Evolutionary conservation across 1,140 invertebrate species (phyloP), one percentile per base, ranked within the genome.

Genomic region (Octopus bimaculoides): DNA sequence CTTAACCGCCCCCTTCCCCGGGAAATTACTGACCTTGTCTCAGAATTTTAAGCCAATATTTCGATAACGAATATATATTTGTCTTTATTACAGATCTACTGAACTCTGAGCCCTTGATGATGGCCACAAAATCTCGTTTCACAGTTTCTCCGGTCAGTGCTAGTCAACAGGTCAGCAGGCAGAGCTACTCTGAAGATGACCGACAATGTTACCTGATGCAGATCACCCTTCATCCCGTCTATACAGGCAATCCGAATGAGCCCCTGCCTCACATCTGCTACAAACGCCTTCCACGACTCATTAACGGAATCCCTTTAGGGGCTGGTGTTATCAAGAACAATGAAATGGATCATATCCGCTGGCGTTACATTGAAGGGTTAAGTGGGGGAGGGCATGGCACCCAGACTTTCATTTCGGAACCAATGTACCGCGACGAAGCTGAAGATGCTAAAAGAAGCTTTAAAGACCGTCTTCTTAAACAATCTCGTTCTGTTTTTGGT

Each of bases 241-340:
- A 86, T 75, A 82, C 84, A 66, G 84, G 85, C 74, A 82, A 80
- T 5, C 81, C 83, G 66, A 83, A 85, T 66, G 82, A 81, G 4
- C 81, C 83, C 69, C 82, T 88, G 52, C 84, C 87, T 5, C 79
- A 82, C 10, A 80, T 82, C 5, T 83, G 81, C 77, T 83, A 82
- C 66, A 84, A 86, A 71, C 84, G 84, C 69, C 82, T 88, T 1
- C 87, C 86, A 0, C 82, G 87, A 3, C 79, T 88, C 12, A 81
- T 88, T 9, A 88, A 88, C 66, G 86, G 85, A 6, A 87, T 88
- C 61, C 87, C 86, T 6, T 82, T 88, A 5, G 87, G 86, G 6
- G 86, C 87, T 0, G 87, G 87, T 20, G 79, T 81, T 26, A 82
- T 88, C 78, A 83, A 82, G 6, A 73, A 79, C 5, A 81, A 84